A percentile compares a stretch with the other conserved stretches of the same genome.
Evolutionary conservation across 2,888 invertebrate species (phyloP).

Genomic region (Bimastos eiseni): DNA sequence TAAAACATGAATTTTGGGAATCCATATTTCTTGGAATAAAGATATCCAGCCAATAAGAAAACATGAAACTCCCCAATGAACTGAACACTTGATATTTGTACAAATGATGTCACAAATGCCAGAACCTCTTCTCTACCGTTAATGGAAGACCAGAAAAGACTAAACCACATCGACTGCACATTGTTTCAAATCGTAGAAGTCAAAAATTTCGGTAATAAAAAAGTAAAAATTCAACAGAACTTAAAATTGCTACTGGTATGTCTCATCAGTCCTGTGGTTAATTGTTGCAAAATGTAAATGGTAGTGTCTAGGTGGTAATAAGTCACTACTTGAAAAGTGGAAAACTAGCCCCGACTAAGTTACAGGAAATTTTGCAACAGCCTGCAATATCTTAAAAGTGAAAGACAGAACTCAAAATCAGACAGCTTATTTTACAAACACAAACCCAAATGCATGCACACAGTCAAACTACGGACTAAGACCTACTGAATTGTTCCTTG

Average conservation of each 20-base stretch:
- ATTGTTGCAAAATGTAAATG: neutral
- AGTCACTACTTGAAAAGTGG: neutral
- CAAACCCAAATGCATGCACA: conserved; percentile 6
- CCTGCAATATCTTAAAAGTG: neutral
- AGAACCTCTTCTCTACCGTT: conserved; percentile 13
- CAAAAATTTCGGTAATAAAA: neutral
- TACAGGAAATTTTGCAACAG: neutral
- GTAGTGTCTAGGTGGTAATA: neutral
- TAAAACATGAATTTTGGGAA: neutral
- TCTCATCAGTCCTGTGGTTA: neutral
- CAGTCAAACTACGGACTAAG: neutral
- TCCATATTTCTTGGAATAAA: conserved; percentile 9
- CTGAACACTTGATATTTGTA: neutral
- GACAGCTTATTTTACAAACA: neutral
- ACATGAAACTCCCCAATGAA: neutral
- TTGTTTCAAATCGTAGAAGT: neutral
- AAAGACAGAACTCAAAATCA: neutral
- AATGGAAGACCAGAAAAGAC: neutral
- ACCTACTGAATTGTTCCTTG: neutral
- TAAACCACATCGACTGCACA: neutral
- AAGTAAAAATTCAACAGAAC: neutral
- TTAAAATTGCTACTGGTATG: conserved; percentile 13
- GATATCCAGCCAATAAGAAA: neutral
- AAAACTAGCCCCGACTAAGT: neutral
- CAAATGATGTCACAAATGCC: neutral